These are phyloP conservation scores for Fukomys damarensis DNA, from an alignment of 2,113 vertebrate genomes.

Conservation along the genomic window DNA sequence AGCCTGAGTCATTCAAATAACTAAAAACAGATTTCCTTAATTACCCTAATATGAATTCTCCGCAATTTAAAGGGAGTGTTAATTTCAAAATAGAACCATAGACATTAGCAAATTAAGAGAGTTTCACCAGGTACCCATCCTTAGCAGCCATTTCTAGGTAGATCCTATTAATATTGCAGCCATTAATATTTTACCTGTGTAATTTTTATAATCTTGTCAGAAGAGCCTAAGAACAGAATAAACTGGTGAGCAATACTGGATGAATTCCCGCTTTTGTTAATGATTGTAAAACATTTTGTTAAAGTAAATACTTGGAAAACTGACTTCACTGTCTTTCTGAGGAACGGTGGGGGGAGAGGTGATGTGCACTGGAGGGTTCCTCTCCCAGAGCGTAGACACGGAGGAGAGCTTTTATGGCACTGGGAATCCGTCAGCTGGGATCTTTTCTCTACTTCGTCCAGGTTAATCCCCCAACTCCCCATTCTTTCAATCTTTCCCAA, in stretches of 20 bases:
- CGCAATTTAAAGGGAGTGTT: conserved; percentile 20
- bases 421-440: background rate
- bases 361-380: background rate
- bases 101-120: conserved; percentile 39
- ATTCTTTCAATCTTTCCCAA: background rate
- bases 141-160: background rate
- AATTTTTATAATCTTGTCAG: conserved; percentile 36
- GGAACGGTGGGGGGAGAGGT: background rate
- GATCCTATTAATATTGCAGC: background rate
- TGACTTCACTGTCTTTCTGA: background rate
- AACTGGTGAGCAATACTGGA: conserved; percentile 43
- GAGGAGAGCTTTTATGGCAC: accelerated
- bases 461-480: background rate
- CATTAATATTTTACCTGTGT: conserved; percentile 53
- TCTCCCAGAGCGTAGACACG: background rate
- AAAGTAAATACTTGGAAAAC: conserved; percentile 54
- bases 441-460: background rate
- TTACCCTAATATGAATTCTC: background rate
- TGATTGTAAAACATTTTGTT: conserved; percentile 50
- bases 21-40: conserved; percentile 41
- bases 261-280: conserved; percentile 13
- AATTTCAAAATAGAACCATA: conserved; percentile 46
- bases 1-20: conserved; percentile 25
- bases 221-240: background rate
- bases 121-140: background rate